Conservation (phyloP, 2,797 vertebrate species). For the Gila robusta region DNA sequence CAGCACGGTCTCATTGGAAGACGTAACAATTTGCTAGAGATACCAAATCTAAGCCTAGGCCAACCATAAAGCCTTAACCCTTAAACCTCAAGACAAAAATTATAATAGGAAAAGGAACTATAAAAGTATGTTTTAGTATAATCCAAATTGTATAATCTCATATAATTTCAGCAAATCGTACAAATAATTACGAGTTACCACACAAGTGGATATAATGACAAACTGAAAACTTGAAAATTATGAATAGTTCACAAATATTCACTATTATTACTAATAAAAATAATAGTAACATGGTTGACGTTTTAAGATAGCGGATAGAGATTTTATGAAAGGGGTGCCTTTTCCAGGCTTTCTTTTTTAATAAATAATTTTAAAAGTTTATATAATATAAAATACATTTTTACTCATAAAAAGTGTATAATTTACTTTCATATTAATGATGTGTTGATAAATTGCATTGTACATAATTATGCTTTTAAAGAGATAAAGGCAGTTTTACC, state of each 20-base stretch:
- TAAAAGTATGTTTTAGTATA: background rate
- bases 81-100: background rate
- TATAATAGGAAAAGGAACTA: background rate
- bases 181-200: background rate
- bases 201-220: background rate
- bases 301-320: background rate
- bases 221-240: background rate
- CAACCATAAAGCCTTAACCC: background rate
- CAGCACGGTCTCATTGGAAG: background rate
- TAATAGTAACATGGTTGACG: background rate
- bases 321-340: background rate
- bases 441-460: background rate
- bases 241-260: background rate
- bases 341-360: background rate
- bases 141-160: background rate
- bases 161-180: background rate
- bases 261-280: background rate
- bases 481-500: background rate
- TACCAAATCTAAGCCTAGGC: background rate
- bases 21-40: background rate
- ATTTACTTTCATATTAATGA: background rate
- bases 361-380: too few relatives aligned
- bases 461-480: background rate
- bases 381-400: too few relatives aligned
- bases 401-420: too few relatives aligned